Evolutionary conservation across 2,888 invertebrate genomes (phyloP).

Genomic region (Neria commutata): DNA sequence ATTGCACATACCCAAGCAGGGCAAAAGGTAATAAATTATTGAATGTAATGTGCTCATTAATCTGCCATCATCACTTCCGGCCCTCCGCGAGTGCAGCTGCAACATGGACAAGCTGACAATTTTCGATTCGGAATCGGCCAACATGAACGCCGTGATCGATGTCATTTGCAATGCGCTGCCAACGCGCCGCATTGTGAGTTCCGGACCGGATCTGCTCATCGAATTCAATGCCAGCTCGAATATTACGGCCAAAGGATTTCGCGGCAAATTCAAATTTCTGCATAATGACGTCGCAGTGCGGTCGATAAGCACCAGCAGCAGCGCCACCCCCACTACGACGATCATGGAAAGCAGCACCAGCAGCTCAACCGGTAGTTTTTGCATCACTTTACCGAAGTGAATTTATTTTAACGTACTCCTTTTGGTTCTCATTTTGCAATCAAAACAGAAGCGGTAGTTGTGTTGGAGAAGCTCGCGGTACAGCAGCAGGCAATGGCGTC

Average conservation of each 20-base stretch:
- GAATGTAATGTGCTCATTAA: too few relatives aligned
- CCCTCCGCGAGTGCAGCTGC: conserved; percentile 47
- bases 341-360: too few relatives aligned
- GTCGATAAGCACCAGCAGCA: background rate
- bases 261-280: conserved; percentile 59
- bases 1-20: conserved; percentile 59
- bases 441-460: conserved; percentile 9
- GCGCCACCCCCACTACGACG: too few relatives aligned
- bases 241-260: conserved; percentile 60
- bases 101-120: conserved; percentile 78
- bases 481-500: conserved; percentile 5
- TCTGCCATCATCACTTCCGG: too few relatives aligned
- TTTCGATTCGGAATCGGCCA: conserved; percentile 77
- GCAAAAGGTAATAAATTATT: conserved; percentile 29
- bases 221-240: conserved; percentile 84
- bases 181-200: conserved; percentile 80
- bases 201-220: conserved; percentile 79
- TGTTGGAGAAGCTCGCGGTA: conserved; percentile 12
- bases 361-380: too few relatives aligned
- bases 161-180: conserved; percentile 78
- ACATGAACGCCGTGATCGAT: conserved; percentile 76
- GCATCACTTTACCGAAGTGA: too few relatives aligned
- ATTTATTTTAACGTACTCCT: too few relatives aligned
- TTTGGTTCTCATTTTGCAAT: background rate
- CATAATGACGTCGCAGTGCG: conserved; percentile 31